Conservation (phyloP, 2,113 vertebrate genomes). For the Dendropsophus ebraccatus region DNA sequence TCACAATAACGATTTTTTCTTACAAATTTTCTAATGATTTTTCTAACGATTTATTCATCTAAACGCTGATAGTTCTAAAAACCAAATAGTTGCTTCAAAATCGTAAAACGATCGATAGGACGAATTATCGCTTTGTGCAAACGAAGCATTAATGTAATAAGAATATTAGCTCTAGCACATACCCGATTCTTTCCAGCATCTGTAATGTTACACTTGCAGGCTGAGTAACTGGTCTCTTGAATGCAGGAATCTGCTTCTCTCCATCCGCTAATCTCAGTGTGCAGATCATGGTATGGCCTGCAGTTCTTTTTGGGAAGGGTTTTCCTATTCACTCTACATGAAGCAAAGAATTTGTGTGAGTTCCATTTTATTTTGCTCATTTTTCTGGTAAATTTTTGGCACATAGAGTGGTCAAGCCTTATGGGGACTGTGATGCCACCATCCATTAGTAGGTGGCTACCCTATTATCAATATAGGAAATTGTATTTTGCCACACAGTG, state of each 20-base stretch:
- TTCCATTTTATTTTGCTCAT: too few relatives aligned
- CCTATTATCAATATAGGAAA: too few relatives aligned
- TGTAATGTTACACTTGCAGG: conserved; percentile 66
- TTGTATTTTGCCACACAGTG: too few relatives aligned
- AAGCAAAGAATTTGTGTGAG: conserved; percentile 56
- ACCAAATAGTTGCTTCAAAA: too few relatives aligned
- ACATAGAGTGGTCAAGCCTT: not conserved
- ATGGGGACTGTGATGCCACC: not conserved
- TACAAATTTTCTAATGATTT: too few relatives aligned
- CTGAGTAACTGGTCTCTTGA: conserved; percentile 64
- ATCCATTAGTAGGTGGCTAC: not conserved
- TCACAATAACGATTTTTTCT: too few relatives aligned
- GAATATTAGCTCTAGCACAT: conserved; percentile 55
- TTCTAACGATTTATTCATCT: too few relatives aligned
- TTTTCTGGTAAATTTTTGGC: too few relatives aligned
- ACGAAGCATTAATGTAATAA: not conserved
- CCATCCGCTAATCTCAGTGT: conserved; percentile 55
- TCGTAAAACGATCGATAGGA: too few relatives aligned
- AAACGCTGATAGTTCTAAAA: too few relatives aligned
- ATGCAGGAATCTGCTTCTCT: conserved; percentile 68
- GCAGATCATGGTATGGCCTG: conserved; percentile 65
- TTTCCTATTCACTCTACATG: conserved; percentile 65
- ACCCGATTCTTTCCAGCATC: conserved; percentile 73
- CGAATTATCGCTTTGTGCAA: too few relatives aligned
- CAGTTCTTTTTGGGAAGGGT: conserved; percentile 71